Evolutionary conservation across 2,888 invertebrate genomes (phyloP), one percentile per base, ranked within the genome.

Genomic region (Sycophila texana): DNA sequence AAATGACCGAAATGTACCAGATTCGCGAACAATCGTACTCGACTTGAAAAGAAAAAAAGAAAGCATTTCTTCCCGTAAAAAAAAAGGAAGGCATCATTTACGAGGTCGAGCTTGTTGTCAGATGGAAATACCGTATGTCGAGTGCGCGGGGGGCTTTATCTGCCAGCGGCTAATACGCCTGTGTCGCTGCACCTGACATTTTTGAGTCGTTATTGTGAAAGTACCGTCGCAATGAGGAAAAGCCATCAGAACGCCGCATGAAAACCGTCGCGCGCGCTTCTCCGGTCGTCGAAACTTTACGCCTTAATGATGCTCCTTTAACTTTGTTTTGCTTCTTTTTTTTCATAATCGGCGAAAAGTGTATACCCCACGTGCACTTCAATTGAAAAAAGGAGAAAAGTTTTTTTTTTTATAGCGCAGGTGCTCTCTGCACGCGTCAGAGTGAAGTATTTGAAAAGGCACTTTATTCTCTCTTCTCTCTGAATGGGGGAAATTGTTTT

Each of bases 161-260:
- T 7, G 22, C n/a, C 53, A 4, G 53, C 58, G 5, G 20, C 18
- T 49, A 18, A 20, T 14, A 63, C 18, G 39, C 72, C 13, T 39
- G 18, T 26, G 30, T 68, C 13, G 65, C 18, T 68, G 77, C 73
- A 78, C 67, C 77, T 73, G 61, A 78, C 73, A 78, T 73, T 73
- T 39, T 61, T n/a, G 55, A 73, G 53, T 78, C 53, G 73, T 77
- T 74, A 70, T 78, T 74, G 74, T 78, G 74, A 74, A 78, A 78
- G 78, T 74, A 68, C 74, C 20, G 65, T 78, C 74, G 70, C 55
- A 61, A 78, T 55, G 67, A 72, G 77, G 67, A 72, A 63, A 65
- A 65, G 18, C 20, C 67, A 61, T 55, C 61, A 47, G 39, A 26
- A 16, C 22, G 39, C 39, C 63, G 16, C 39, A 7, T n/a, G 30